Evolutionary conservation across 2,797 vertebrate species (phyloP).

Genomic region (Onychomys torridus): DNA sequence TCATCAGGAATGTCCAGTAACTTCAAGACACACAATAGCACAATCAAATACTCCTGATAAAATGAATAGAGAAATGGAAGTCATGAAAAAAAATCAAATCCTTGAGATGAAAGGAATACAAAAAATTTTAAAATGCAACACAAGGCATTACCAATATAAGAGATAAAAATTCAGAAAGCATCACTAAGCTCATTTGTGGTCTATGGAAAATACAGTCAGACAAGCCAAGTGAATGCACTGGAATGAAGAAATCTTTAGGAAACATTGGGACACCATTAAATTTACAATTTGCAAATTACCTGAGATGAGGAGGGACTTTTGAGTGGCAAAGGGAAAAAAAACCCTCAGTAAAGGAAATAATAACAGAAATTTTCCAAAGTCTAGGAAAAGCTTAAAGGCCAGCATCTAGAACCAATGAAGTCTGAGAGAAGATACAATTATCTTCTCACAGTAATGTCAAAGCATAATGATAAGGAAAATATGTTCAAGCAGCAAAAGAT

Average conservation of each 20-base stretch:
- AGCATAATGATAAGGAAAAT: neutral
- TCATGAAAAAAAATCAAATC: neutral
- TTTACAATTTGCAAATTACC: neutral
- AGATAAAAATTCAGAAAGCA: neutral
- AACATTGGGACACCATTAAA: neutral
- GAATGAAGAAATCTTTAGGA: neutral
- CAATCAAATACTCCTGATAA: neutral
- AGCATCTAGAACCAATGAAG: neutral
- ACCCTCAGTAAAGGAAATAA: neutral
- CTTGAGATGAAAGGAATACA: neutral
- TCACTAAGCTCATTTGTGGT: neutral
- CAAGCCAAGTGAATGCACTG: neutral
- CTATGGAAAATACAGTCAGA: neutral
- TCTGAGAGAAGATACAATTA: neutral
- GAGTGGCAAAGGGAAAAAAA: neutral
- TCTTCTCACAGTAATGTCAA: neutral
- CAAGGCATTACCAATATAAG: neutral
- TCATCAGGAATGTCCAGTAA: neutral
- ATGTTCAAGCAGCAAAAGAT: neutral
- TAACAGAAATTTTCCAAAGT: neutral
- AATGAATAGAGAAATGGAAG: neutral
- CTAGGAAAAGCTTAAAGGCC: neutral
- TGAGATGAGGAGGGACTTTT: neutral
- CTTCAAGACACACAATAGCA: neutral
- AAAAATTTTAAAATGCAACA: neutral